Percentiles rank a stretch among this genome's conserved stretches.
These are phyloP conservation scores for Sitta europaea DNA, from an alignment of 2,113 vertebrate genomes.

Conservation along the genomic window DNA sequence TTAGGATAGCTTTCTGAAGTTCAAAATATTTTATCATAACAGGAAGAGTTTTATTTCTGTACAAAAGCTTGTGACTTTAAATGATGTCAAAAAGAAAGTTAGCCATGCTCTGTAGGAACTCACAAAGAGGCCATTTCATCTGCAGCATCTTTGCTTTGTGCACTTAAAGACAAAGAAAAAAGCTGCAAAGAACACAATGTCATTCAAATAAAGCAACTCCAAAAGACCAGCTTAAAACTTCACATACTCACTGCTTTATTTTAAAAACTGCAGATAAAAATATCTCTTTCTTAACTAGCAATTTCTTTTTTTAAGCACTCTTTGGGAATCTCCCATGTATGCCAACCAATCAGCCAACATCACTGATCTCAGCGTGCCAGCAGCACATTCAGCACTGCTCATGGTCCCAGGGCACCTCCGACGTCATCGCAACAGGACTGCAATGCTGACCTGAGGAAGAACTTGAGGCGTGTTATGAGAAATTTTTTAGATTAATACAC, in stretches of 20 bases:
- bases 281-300: background rate
- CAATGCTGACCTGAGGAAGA: background rate
- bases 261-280: constrained; percentile 26
- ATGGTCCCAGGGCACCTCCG: background rate
- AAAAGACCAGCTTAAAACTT: background rate
- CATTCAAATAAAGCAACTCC: background rate
- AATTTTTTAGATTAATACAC: background rate
- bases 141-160: background rate
- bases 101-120: background rate
- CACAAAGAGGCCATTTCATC: background rate
- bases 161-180: background rate
- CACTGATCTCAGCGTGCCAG: background rate
- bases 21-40: background rate
- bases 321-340: background rate
- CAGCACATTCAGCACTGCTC: background rate
- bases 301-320: background rate
- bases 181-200: background rate
- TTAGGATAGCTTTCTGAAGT: background rate
- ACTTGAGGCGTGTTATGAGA: background rate
- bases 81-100: background rate
- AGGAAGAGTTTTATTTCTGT: background rate
- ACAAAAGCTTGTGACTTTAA: background rate
- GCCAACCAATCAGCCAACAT: background rate
- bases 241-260: background rate
- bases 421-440: background rate